phyloP scores from a whole-genome alignment of 2,888 invertebrate species.

The Tinea trinotella region DNA sequence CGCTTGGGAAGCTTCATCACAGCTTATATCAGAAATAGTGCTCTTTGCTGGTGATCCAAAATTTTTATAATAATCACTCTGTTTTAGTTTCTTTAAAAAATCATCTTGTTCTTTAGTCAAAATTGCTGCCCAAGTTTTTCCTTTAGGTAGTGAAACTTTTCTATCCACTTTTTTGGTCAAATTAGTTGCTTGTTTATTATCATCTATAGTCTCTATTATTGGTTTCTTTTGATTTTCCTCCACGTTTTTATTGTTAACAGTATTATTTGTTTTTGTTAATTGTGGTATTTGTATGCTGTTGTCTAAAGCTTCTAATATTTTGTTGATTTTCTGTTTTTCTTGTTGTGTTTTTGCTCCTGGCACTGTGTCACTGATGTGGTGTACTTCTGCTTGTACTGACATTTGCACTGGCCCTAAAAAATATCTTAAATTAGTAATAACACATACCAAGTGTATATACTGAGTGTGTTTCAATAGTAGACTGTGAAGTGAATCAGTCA shows the following conservation, averaged over 20 bases:
- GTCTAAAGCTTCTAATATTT: not conserved
- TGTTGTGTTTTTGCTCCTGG: not conserved
- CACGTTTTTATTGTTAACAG: not conserved
- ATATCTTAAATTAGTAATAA: too few relatives aligned
- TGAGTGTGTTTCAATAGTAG: too few relatives aligned
- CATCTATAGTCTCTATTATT: not conserved
- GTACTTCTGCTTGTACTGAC: not conserved
- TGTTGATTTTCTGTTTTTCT: not conserved
- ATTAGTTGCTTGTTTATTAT: not conserved
- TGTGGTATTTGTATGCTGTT: not conserved
- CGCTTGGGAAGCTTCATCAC: constrained; percentile 41
- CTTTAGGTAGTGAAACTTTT: constrained; percentile 44
- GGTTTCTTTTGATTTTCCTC: not conserved
- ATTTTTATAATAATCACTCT: constrained; percentile 62
- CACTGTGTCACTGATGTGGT: not conserved
- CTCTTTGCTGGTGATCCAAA: constrained; percentile 57
- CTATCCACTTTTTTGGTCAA: too few relatives aligned
- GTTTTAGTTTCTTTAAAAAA: constrained; percentile 52
- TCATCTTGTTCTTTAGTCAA: constrained; percentile 60
- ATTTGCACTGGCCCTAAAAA: not conserved
- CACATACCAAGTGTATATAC: too few relatives aligned
- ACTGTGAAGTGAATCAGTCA: too few relatives aligned
- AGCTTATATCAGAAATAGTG: constrained; percentile 44
- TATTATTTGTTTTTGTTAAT: too few relatives aligned
- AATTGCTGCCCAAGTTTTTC: constrained; percentile 59